phyloP scores from a whole-genome alignment of 2,113 vertebrate species.

The Anguilla rostrata region DNA sequence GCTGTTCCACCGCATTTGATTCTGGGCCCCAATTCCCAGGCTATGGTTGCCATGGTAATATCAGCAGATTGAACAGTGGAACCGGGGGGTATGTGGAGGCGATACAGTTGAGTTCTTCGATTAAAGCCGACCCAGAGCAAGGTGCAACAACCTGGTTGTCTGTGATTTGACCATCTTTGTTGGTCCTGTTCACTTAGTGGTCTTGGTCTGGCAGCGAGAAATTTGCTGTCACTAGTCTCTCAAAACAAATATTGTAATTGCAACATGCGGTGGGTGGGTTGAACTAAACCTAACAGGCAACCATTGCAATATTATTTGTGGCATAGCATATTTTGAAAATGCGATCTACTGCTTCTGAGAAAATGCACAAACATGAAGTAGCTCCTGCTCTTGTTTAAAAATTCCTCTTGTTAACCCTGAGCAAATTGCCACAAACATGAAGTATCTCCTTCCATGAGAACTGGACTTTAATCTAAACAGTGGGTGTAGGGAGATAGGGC shows the following conservation, averaged over 20 bases:
- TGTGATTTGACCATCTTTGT: background rate
- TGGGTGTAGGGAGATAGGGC: background rate
- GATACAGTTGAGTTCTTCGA: conserved; percentile 26
- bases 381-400: background rate
- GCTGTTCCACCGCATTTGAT: background rate
- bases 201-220: background rate
- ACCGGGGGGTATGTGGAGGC: conserved; percentile 2
- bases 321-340: background rate
- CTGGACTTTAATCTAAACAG: background rate
- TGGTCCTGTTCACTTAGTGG: conserved; percentile 2
- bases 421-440: background rate
- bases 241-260: no score
- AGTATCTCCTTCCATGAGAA: background rate
- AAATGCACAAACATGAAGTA: background rate
- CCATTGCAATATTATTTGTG: background rate
- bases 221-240: background rate
- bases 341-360: background rate
- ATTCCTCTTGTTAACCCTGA: background rate
- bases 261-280: no score
- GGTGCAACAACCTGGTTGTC: conserved; percentile 12
- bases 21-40: conserved; percentile 17
- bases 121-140: conserved; percentile 23
- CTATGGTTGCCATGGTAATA: conserved; percentile 40
- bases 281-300: background rate
- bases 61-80: background rate